These are phyloP conservation scores for Odobenus rosmarus DNA, from an alignment of 2,113 vertebrate species.

Conservation along the genomic window DNA sequence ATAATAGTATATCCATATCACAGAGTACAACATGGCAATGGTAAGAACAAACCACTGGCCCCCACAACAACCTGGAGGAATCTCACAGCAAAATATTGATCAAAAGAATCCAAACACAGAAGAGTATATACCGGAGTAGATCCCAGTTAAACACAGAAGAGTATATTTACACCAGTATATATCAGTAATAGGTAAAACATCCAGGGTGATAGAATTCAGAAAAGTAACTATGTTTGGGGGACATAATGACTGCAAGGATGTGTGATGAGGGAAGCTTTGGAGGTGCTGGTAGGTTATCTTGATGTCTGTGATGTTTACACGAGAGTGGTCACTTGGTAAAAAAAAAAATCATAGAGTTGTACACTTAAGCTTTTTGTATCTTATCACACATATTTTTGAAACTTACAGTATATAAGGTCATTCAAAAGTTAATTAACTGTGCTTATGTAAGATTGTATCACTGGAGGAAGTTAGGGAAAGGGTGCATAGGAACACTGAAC, in stretches of 20 bases:
- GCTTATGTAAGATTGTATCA: background rate
- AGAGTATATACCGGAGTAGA: background rate
- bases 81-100: background rate
- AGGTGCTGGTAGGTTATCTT: background rate
- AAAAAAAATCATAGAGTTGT: background rate
- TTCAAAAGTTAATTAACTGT: constrained; percentile 11
- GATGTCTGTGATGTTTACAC: background rate
- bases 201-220: background rate
- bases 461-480: background rate
- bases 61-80: background rate
- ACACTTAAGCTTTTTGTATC: background rate
- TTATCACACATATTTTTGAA: background rate
- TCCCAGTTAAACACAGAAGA: background rate
- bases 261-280: background rate
- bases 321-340: background rate
- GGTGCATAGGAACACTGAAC: background rate
- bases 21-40: background rate
- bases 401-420: background rate
- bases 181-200: background rate
- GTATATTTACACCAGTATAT: background rate
- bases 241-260: background rate
- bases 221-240: background rate
- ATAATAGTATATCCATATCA: background rate
- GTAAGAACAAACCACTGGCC: background rate
- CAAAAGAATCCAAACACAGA: background rate